Conservation (phyloP, 2,113 vertebrate species). For the Phainopepla nitens region DNA sequence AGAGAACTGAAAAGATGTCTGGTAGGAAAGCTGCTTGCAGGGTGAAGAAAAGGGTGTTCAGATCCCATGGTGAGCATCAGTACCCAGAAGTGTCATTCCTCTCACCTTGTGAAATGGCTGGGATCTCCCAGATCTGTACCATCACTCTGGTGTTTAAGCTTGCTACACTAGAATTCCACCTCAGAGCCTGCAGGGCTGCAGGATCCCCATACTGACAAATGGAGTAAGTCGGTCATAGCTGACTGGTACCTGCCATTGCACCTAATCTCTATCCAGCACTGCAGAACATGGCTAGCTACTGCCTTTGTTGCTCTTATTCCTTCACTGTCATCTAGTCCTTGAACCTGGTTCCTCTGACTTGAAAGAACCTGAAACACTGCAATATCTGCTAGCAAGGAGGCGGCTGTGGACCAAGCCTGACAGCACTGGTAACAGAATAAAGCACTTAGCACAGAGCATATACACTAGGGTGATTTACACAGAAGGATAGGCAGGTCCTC, state of each 20-base stretch:
- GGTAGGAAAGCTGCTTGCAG: background rate
- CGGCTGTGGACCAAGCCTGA: background rate
- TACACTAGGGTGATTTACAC: background rate
- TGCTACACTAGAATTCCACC: background rate
- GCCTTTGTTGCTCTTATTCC: background rate
- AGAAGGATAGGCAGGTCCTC: background rate
- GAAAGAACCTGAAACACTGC: background rate
- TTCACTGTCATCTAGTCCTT: background rate
- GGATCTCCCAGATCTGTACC: background rate
- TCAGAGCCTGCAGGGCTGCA: background rate
- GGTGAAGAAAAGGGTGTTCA: background rate
- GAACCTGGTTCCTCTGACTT: background rate
- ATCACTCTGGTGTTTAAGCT: background rate
- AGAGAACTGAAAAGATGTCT: background rate
- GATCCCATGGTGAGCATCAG: background rate
- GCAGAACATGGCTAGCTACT: background rate
- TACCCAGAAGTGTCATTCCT: background rate
- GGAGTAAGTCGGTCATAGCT: background rate
- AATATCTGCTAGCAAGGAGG: background rate
- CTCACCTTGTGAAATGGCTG: background rate
- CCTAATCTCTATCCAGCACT: background rate
- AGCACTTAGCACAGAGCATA: background rate
- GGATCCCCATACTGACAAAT: background rate
- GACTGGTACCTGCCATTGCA: background rate
- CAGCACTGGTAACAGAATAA: background rate